A percentile compares a stretch with the other conserved stretches of the same genome.
phyloP scores from a whole-genome alignment of 2,888 invertebrate genomes.

The Myathropa florea region DNA sequence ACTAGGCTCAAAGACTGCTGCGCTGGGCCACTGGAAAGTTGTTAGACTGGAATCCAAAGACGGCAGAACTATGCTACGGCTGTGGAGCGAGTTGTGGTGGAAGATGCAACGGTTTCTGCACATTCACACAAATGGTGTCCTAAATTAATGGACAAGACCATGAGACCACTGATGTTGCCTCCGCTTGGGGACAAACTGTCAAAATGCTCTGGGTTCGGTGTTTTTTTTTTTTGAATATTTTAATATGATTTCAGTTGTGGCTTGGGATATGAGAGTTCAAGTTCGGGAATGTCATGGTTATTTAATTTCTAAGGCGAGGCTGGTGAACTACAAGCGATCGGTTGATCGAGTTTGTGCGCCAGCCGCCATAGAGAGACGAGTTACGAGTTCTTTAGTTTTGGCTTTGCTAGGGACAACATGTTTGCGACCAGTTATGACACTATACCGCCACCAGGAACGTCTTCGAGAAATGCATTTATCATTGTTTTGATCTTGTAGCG shows the following conservation, averaged over 20 bases:
- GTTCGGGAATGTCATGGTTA: not conserved
- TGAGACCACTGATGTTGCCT: not conserved
- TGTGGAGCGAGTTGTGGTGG: not conserved
- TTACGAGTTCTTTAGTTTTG: not conserved
- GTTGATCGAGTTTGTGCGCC: not conserved
- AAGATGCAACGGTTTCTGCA: constrained; percentile 57
- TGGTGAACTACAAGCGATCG: not conserved
- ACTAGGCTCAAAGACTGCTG: constrained; percentile 48
- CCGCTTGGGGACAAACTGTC: not conserved
- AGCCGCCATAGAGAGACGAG: not conserved
- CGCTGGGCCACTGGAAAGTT: constrained; percentile 60
- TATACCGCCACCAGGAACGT: not conserved
- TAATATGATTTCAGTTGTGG: not conserved
- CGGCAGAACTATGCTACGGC: not conserved
- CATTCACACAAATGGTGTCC: constrained; percentile 44
- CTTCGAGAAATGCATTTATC: not conserved
- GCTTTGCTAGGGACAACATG: not conserved
- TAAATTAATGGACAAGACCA: constrained; percentile 17
- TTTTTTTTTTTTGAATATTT: constrained; percentile 10
- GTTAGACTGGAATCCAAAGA: constrained; percentile 58
- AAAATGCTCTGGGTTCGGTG: not conserved
- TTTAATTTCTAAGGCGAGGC: not conserved
- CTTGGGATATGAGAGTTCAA: not conserved
- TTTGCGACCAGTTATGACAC: not conserved
- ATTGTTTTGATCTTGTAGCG: not conserved